phyloP scores from a whole-genome alignment of 2,797 vertebrate species.

The Notamacropus eugenii region DNA sequence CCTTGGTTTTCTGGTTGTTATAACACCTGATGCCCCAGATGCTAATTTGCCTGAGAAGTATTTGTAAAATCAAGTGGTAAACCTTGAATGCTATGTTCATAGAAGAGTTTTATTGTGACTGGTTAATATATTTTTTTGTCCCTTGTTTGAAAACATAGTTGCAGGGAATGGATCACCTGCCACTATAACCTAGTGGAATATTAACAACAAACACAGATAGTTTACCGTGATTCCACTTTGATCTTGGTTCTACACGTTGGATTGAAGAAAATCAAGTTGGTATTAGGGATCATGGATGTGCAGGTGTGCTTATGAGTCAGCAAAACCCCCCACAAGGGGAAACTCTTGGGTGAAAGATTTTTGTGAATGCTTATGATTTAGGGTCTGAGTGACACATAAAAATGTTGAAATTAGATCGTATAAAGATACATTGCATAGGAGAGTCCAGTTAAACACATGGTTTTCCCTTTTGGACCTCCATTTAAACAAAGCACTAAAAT shows the following conservation, averaged over 20 bases:
- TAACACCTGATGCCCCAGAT: not conserved
- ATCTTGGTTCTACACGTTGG: not conserved
- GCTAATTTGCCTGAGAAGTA: not conserved
- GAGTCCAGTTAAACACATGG: not conserved
- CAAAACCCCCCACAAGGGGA: not conserved
- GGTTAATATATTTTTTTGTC: not conserved
- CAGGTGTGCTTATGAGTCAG: not conserved
- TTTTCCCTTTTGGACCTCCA: not conserved
- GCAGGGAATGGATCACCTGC: not conserved
- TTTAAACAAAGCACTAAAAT: not conserved
- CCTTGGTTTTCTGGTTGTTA: not conserved
- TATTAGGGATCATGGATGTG: not conserved
- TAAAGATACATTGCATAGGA: not conserved
- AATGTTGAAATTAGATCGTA: not conserved
- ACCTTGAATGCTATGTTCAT: not conserved
- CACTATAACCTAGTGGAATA: not conserved
- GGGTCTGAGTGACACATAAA: not conserved
- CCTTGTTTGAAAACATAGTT: not conserved
- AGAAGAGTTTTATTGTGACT: not conserved
- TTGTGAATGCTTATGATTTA: not conserved
- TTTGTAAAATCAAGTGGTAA: not conserved
- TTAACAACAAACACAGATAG: not conserved
- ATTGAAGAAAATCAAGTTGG: not conserved
- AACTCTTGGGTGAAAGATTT: not conserved
- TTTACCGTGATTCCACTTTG: not conserved